Percentiles rank a stretch among this genome's conserved stretches.
These are phyloP conservation scores for Cotesia vestalis DNA, from an alignment of 1,140 invertebrate genomes.

Conservation along the genomic window DNA sequence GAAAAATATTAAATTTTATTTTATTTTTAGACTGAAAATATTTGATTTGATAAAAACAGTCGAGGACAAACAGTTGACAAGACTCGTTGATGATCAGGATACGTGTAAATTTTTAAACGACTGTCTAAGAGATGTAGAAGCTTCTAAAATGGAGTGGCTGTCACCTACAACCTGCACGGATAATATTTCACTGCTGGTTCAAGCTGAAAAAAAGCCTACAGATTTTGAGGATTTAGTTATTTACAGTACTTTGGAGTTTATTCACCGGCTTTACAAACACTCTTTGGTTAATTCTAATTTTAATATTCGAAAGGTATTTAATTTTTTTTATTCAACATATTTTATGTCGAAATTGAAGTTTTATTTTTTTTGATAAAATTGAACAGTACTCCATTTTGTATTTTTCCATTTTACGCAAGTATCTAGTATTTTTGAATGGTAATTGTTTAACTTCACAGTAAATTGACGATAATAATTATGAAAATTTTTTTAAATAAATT, in stretches of 20 bases:
- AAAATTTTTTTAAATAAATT: too few species aligned
- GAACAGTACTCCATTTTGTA: too few species aligned
- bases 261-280: not conserved
- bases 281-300: not conserved
- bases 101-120: not conserved
- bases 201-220: not conserved
- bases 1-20: not conserved
- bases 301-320: not conserved
- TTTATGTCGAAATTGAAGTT: too few species aligned
- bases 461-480: too few species aligned
- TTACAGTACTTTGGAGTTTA: not conserved
- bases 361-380: too few species aligned
- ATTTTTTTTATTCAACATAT: too few species aligned
- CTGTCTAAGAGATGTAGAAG: not conserved
- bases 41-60: slow-evolving; percentile 2
- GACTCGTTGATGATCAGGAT: not conserved
- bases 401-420: too few species aligned
- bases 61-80: not conserved
- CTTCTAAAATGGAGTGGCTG: slow-evolving; percentile 4
- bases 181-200: not conserved
- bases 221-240: not conserved
- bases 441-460: too few species aligned
- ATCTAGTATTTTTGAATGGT: too few species aligned
- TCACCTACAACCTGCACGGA: not conserved
- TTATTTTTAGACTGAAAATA: slow-evolving; percentile 12